These are phyloP conservation scores for Bombus turneri DNA, from an alignment of 1,140 invertebrate species.

Conservation along the genomic window DNA sequence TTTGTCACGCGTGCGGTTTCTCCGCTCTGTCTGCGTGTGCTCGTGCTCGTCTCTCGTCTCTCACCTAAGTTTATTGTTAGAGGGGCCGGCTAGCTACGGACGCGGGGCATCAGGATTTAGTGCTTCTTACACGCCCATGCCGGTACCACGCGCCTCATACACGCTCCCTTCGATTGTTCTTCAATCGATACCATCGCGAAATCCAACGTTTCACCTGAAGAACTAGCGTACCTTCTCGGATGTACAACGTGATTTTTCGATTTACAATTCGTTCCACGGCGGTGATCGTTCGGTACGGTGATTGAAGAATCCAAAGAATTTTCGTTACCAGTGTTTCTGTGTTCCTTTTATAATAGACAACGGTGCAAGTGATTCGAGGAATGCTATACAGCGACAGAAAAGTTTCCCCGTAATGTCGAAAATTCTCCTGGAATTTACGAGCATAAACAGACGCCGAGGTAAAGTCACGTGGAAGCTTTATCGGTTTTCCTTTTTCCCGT, in stretches of 20 bases:
- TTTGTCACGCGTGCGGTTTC: conserved; percentile 62
- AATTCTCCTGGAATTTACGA: not conserved
- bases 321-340: not conserved
- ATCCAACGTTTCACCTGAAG: too few relatives aligned
- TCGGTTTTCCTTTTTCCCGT: not conserved
- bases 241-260: not conserved
- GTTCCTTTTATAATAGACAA: not conserved
- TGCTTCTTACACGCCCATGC: conserved; percentile 65
- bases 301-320: not conserved
- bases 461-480: not conserved
- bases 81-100: conserved; percentile 65
- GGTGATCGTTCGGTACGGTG: not conserved
- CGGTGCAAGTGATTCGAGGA: not conserved
- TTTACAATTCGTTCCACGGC: not conserved
- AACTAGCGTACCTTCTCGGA: not conserved
- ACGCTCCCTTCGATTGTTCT: conserved; percentile 15
- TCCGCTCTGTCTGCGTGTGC: conserved; percentile 55
- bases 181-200: too few relatives aligned
- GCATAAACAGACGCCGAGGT: not conserved
- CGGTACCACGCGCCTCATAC: conserved; percentile 62
- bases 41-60: conserved; percentile 57
- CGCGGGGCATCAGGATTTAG: conserved; percentile 73
- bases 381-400: not conserved
- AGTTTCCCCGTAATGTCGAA: not conserved
- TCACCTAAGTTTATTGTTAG: conserved; percentile 80